Evolutionary conservation across 1,140 invertebrate species (phyloP), one percentile per base, ranked within the genome.

Genomic region (Drosophila ananassae): DNA sequence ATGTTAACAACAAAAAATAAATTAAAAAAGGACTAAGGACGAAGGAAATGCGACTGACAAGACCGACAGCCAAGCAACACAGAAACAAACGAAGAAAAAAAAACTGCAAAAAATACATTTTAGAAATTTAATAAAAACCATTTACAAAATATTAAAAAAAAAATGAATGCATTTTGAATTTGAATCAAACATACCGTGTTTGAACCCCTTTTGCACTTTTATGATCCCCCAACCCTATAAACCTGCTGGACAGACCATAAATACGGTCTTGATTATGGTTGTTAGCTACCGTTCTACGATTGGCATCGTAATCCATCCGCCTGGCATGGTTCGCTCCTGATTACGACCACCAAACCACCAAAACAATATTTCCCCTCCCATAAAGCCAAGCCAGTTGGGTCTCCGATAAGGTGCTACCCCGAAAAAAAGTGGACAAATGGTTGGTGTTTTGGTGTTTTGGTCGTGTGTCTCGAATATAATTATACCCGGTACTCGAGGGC

Each of bases 221-320:
- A 17, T 3, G 24, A 22, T 37, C 56, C 69, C 67, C 63, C 21
- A 44, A 21, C 52, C 25, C 6, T 57, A 69, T 69, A 69, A 69
- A 69, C 52, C 57, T 57, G 67, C 57, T 69, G 67, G 67, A 69
- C 67, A 69, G 46, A 57, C 72, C 76, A 83, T 85, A 77, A 85
- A 84, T 85, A 85, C 67, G 63, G 63, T 50, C 68, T 84, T 85
- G 77, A 84, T 84, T 85, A 81, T 62, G 73, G 81, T 75, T 87
- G 84, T 84, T 67, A 81, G 82, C 81, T 84, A 84, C 81, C 73
- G 81, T 84, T 77, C 60, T 53, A 60, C 81, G 82, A 85, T 85
- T 81, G 81, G 54, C 60, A 78, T 72, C 82, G 81, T 85, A 85
- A 87, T 87, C 81, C 81, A 76, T 66, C 84, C 68, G 41, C 41